Evolutionary conservation across 2,888 invertebrate genomes (phyloP).

Genomic region (Salticus scenicus): DNA sequence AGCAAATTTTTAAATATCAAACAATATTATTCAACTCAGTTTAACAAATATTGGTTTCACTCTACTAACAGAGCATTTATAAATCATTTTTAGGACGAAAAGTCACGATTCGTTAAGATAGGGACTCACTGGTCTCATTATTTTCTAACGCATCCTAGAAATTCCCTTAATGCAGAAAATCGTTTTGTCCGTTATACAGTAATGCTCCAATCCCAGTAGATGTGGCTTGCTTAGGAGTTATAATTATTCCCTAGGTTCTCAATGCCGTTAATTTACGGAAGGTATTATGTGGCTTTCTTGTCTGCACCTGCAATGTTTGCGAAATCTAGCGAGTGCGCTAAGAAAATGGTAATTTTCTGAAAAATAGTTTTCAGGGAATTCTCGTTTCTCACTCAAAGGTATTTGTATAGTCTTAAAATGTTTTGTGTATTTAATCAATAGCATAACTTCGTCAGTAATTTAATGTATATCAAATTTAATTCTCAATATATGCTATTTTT

Average conservation of each 20-base stretch:
- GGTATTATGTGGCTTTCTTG: neutral
- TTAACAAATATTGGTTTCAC: neutral
- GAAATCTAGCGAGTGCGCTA: too few relatives aligned
- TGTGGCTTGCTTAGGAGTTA: constrained; percentile 2
- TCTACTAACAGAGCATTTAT: neutral
- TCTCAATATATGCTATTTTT: too few relatives aligned
- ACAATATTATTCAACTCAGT: neutral
- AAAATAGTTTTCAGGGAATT: too few relatives aligned
- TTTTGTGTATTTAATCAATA: too few relatives aligned
- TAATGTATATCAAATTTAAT: too few relatives aligned
- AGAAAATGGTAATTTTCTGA: too few relatives aligned
- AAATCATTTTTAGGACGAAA: constrained; percentile 9
- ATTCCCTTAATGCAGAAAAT: neutral
- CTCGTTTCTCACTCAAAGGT: too few relatives aligned
- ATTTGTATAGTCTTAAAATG: too few relatives aligned
- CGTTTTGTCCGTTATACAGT: constrained; percentile 3
- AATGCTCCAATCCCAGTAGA: constrained; percentile 12
- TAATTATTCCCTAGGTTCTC: constrained; percentile 6
- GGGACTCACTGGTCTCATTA: constrained; percentile 2
- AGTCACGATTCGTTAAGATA: constrained; percentile 17
- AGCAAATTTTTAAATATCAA: neutral
- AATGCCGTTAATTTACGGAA: neutral
- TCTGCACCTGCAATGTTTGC: neutral
- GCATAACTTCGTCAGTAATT: too few relatives aligned
- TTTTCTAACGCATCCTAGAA: neutral